Base-by-base conservation (phyloP, 92 coral and sea anemone species). In the Palythoa grandis region DNA sequence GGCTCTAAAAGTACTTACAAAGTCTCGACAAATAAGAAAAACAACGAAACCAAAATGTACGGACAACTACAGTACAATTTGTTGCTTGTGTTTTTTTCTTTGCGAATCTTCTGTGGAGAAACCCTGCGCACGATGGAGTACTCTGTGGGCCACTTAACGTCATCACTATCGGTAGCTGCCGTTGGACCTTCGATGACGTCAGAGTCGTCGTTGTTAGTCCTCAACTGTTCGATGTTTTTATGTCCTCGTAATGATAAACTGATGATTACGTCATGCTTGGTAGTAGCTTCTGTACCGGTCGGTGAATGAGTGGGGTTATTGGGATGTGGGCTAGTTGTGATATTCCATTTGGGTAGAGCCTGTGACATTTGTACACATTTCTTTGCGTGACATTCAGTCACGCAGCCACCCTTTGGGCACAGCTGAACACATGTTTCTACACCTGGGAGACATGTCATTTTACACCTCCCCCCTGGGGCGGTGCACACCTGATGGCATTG, bases 321-420 rank as follows among this genome's bases (percentile, higher is more conserved):
- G 40, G 74, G 35, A 12, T 8, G 48, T 24, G 70, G 52, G 23
- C 39, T 80, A 53, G 22, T 29, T 67, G 57, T 66, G 85, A 39
- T 60, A 66, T 11, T 57, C 74, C 48, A 6, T 2, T 23, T 54
- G 8, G 52, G 70, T 53, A 40, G 3, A 0, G 12, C 60, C 24
- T 80, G 85, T 15, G 85, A 80, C 72, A 80, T 11, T 43, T 67
- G 53, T 20, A 79, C 74, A 35, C 84, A 79, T 47, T 79, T 65
- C 60, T 79, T 66, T 65, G 84, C 84, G 73, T 65, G 84, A 79
- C 84, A 79, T 52, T 79, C 84, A 22, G 73, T 79, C 74, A 79
- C 73, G 14, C 84, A 79, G 4, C 20, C 74, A 13, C 74, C 84
- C 23, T 79, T 47, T 2, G 84, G 74, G 43, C 84, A 79, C 24